phyloP scores from a whole-genome alignment of 2,113 vertebrate species.

The Macrotis lagotis region DNA sequence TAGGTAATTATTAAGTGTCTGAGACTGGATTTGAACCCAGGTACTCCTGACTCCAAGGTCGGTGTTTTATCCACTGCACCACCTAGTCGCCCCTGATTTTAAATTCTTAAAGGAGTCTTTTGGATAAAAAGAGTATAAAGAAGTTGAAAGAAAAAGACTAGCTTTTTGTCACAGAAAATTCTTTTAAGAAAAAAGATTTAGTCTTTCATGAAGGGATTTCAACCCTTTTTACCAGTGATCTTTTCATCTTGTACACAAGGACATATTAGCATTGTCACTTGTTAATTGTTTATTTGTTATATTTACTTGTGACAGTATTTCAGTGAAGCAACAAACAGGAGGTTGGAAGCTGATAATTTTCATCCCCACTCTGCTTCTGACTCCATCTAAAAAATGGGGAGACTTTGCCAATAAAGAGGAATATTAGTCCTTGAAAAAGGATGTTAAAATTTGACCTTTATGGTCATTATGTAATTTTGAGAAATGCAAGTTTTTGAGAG shows the following conservation, averaged over 20 bases:
- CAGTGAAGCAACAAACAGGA: background rate
- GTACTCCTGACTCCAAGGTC: no score
- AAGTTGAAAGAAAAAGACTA: background rate
- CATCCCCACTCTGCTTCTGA: background rate
- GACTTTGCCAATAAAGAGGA: no score
- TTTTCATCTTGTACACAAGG: background rate
- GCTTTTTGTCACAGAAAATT: background rate
- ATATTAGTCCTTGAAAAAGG: background rate
- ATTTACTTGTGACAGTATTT: background rate
- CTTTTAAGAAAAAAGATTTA: background rate
- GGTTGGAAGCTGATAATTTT: background rate
- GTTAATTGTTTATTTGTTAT: background rate
- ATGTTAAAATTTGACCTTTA: background rate
- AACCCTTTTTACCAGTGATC: background rate
- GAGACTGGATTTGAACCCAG: no score
- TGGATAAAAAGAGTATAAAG: no score
- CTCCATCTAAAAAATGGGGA: no score
- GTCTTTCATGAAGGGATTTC: background rate
- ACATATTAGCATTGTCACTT: background rate
- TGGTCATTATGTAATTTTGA: background rate
- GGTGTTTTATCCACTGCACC: no score
- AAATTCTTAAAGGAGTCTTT: no score
- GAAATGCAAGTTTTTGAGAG: no score
- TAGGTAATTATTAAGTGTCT: no score
- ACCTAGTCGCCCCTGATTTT: no score